Evolutionary conservation across 2,888 invertebrate genomes (phyloP).

Genomic region (Rugalucina vietnamica): DNA sequence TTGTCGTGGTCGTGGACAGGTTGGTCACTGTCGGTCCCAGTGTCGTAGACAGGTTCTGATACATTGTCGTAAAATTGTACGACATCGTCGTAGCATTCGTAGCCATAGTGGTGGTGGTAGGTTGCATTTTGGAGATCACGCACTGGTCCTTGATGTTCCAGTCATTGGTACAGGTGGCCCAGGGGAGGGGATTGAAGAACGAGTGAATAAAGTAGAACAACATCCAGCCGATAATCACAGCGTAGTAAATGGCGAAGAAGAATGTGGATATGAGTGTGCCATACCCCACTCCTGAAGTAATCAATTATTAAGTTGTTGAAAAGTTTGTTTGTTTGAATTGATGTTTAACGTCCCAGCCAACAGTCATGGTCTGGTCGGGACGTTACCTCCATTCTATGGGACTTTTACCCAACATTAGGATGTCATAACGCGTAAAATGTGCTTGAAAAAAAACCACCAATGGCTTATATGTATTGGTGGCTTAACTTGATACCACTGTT

Average conservation of each 20-base stretch:
- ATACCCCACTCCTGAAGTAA: slow-evolving; percentile 55
- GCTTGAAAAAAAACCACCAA: too few relatives aligned
- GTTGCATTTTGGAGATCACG: slow-evolving; percentile 5
- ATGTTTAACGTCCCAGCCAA: too few relatives aligned
- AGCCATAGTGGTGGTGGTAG: neutral
- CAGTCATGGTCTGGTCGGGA: too few relatives aligned
- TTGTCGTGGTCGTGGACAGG: neutral
- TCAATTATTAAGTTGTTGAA: too few relatives aligned
- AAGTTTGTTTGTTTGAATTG: too few relatives aligned
- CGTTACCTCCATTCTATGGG: too few relatives aligned
- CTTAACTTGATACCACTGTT: too few relatives aligned
- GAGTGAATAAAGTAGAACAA: slow-evolving; percentile 82
- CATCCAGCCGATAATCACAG: slow-evolving; percentile 85
- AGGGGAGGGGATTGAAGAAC: slow-evolving; percentile 69
- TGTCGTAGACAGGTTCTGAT: neutral
- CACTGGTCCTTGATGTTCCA: slow-evolving; percentile 56
- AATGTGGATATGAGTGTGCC: slow-evolving; percentile 51
- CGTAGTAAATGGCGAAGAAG: slow-evolving; percentile 84
- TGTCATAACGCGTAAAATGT: too few relatives aligned
- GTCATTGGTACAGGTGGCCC: slow-evolving; percentile 57
- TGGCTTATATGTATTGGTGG: too few relatives aligned
- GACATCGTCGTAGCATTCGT: neutral
- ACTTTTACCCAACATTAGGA: too few relatives aligned
- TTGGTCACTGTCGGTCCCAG: neutral
- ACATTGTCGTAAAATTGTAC: slow-evolving; percentile 19